Evolutionary conservation across 2,888 invertebrate genomes (phyloP), one percentile per base, ranked within the genome.

Genomic region (Drosophila tripunctata): DNA sequence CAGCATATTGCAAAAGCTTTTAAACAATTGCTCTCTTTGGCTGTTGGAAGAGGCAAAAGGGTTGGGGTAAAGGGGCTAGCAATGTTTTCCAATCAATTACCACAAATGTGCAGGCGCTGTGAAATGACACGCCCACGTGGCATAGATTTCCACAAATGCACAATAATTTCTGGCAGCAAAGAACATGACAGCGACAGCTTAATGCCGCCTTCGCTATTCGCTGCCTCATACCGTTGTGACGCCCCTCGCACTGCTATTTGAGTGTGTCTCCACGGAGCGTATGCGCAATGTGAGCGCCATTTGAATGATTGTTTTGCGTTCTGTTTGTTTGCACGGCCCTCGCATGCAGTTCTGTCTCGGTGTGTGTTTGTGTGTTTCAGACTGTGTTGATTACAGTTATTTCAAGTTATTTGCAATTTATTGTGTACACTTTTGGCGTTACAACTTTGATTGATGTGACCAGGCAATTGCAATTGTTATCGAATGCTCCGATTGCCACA

Each of bases 331-430:
- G 62, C 33, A 21, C 14, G 24, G 15, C 8, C 40, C 30, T 15
- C 14, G 33, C 47, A 15, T 27, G 41, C 36, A 38, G 44, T 30
- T 75, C 57, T 58, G 19, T 51, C 24, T 43, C 33, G 40, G 33
- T 45, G 33, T 74, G 54, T 61, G 47, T 54, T 48, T 47, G 30
- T 36, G 40, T 40, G 36, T 58, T 43, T 52, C 43, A 36, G 45
- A 48, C 70, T 67, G 68, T 83, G 87, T 86, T 81, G 87, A 81
- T 81, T 86, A 87, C 81, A 84, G 87, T 87, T 81, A 81, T 86
- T 83, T 71, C 81, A 74, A 77, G 77, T 80, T 81, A 86, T 77
- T 86, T 78, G 57, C 83, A 69, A 79, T 82, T 85, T 82, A 73
- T 73, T 85, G 79, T 72, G 62, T 85, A 71, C 79, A 69, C 69